Evolutionary conservation across 2,113 vertebrate genomes (phyloP).

Genomic region (Riparia riparia): DNA sequence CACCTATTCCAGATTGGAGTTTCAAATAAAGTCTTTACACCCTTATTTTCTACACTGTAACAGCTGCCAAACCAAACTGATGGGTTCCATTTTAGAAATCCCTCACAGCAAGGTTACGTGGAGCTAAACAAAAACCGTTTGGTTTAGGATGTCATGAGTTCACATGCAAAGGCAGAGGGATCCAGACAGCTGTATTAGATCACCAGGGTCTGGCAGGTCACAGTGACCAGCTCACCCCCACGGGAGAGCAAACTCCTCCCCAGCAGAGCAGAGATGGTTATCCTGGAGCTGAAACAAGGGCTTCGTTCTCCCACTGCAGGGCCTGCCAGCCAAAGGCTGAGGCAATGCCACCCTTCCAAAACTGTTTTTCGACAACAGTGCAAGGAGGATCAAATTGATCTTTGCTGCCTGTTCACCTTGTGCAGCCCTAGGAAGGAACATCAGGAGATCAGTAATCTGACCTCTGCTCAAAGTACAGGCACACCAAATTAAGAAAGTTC

Average conservation of each 20-base stretch:
- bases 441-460: background rate
- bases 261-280: background rate
- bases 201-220: background rate
- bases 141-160: background rate
- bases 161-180: background rate
- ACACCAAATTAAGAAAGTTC: background rate
- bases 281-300: background rate
- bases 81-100: background rate
- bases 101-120: background rate
- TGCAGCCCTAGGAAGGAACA: background rate
- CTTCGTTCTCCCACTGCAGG: background rate
- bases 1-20: background rate
- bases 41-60: background rate
- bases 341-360: background rate
- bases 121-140: background rate
- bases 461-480: background rate
- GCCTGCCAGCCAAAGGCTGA: background rate
- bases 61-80: background rate
- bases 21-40: background rate
- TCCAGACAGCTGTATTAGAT: background rate
- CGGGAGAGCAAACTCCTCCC: background rate
- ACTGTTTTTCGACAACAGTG: background rate
- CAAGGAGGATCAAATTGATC: background rate
- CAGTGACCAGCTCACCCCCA: background rate
- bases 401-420: background rate